Conservation (phyloP, 1,140 invertebrate genomes). For the Drosophila busckii region DNA sequence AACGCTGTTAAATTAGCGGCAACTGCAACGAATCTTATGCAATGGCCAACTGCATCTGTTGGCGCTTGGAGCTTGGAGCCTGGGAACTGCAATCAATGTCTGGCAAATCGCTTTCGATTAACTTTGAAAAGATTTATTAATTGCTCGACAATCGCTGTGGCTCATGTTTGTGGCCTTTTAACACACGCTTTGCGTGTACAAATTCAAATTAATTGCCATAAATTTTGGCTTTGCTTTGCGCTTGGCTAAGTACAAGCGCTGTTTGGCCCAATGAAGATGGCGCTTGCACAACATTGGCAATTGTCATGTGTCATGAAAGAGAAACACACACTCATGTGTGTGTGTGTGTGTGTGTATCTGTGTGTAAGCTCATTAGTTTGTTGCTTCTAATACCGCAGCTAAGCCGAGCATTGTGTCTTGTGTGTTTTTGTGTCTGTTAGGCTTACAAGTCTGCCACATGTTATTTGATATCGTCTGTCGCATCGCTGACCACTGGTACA, state of each 20-base stretch:
- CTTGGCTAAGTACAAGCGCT: too few relatives aligned
- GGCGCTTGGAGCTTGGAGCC: slow-evolving; percentile 36
- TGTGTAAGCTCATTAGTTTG: too few relatives aligned
- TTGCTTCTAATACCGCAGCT: too few relatives aligned
- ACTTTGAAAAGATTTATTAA: slow-evolving; percentile 65
- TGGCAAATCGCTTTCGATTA: slow-evolving; percentile 57
- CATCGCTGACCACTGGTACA: slow-evolving; percentile 23
- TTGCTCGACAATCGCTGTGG: slow-evolving; percentile 47
- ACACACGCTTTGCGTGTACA: slow-evolving; percentile 74
- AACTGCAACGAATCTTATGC: neutral
- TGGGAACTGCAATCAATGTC: slow-evolving; percentile 64
- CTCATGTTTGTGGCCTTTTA: slow-evolving; percentile 52
- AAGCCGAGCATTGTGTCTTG: too few relatives aligned
- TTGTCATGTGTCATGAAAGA: slow-evolving; percentile 5
- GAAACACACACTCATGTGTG: neutral
- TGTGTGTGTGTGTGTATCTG: too few relatives aligned
- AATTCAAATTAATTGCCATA: slow-evolving; percentile 75
- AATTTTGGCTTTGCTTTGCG: slow-evolving; percentile 52
- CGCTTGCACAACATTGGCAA: too few relatives aligned
- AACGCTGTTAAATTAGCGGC: slow-evolving; percentile 9
- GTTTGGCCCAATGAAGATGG: slow-evolving; percentile 67
- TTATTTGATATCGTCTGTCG: slow-evolving; percentile 46
- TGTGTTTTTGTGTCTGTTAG: neutral
- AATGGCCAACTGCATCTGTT: neutral
- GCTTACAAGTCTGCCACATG: slow-evolving; percentile 28